Base-by-base conservation (phyloP, 2,113 vertebrate species). In the Ceyx margarethae region DNA sequence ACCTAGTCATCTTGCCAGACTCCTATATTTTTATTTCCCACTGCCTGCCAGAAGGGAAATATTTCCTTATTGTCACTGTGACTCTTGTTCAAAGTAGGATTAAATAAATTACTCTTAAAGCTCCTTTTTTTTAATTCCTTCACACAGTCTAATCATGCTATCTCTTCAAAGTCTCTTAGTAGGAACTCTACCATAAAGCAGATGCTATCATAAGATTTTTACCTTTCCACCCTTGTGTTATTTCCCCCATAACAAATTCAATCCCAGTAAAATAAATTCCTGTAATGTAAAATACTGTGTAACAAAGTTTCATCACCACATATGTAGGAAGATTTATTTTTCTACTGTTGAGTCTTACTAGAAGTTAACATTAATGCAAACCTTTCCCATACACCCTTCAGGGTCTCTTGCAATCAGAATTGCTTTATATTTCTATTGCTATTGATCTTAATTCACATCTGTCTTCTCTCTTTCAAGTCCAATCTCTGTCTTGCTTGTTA, bases 391-490 rank as follows among this genome's bases (percentile, higher is more conserved):
- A 29, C 13, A 69, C 10, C 25, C 31, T 87, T 93, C 35, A 68
- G 57, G 51, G 51, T 45, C 33, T 45, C 35, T 65, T 53, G 46
- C 51, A 40, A 40, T 62, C 64, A 92, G 64, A 69, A 73, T 22
- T 37, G 10, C 37, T 78, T 40, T 73, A 25, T 64, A 76, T 64
- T 90, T 92, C 21, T 82, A 61, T 17, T 74, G 37, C 53, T 68
- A 60, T 74, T 90, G 75, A 67, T 89, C 91, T 91, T 76, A 83
- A 93, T 87, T 88, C 90, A 57, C 85, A 92, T 31, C 29, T 94
- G 73, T 58, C 76, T 83, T 81, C 82, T 78, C 69, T 91, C 80
- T 71, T 66, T 72, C 31, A 66, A 69, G 57, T 40, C 54, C 81
- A 90, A 17, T 83, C 81, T 83, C 82, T 78, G 77, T 45, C 73